phyloP scores from a whole-genome alignment of 2,113 vertebrate genomes.

The Laticauda colubrina region DNA sequence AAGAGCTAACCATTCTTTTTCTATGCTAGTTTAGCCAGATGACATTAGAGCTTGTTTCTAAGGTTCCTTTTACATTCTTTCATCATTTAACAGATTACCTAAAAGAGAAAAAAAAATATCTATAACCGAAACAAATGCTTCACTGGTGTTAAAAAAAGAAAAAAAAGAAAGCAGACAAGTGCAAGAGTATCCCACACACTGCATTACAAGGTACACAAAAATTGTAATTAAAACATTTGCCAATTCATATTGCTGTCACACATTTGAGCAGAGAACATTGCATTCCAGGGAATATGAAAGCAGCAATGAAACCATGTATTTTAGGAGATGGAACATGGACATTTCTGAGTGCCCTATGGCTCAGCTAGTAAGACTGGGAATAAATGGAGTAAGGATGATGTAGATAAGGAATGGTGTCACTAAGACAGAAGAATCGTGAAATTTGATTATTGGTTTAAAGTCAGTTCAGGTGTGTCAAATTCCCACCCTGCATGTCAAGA shows the following conservation, averaged over 20 bases:
- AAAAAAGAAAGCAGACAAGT: background rate
- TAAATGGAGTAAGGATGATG: background rate
- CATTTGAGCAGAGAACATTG: background rate
- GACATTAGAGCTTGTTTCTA: constrained; percentile 40
- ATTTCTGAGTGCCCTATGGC: background rate
- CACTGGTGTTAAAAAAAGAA: background rate
- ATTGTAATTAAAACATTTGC: background rate
- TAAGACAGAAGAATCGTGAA: background rate
- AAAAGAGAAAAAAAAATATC: background rate
- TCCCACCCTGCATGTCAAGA: background rate
- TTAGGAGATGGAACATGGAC: background rate
- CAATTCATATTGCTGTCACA: background rate
- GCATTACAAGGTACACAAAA: background rate
- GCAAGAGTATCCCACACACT: background rate
- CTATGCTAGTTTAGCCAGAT: background rate
- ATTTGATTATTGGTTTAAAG: background rate
- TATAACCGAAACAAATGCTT: fast-evolving
- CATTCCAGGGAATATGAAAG: background rate
- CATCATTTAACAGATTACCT: constrained; percentile 25
- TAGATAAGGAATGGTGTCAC: background rate
- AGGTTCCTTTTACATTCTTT: constrained; percentile 19
- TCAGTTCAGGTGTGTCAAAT: background rate
- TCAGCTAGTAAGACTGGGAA: background rate
- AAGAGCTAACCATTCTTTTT: background rate
- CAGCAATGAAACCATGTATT: background rate